Evolutionary conservation across 1,140 invertebrate species (phyloP), one percentile per base, ranked within the genome.

Genomic region (Vanessa atalanta): DNA sequence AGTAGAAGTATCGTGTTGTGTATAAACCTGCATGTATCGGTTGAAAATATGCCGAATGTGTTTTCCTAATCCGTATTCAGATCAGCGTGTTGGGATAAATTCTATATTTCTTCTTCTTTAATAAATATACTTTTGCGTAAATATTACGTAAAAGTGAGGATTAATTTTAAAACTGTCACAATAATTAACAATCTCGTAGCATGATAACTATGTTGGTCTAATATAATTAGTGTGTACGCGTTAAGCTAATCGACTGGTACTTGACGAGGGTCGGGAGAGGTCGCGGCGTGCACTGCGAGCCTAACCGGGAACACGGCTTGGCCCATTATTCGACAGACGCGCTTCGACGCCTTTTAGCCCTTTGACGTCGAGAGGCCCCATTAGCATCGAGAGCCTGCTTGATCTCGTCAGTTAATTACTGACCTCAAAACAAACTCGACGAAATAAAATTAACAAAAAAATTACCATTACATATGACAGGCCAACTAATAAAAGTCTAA

Each of bases 301-400:
- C 68, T 37, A 11, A 55, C 53, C 61, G 47, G 68, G 80, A 79
- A 79, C 78, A 79, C 75, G 83, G 81, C 81, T 86, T 83, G 80
- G 80, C 73, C 87, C 84, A 89, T 91, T 90, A 91, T 89, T 87
- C 87, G 87, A 87, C 88, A 88, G 88, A 83, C 85, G 83, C 88
- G 89, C 86, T 90, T 83, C 81, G 79, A 87, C 87, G 88, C 89
- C 87, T 87, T 86, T 88, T 83, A 88, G 87, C 86, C 83, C 84
- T 88, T 90, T 90, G 86, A 89, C 85, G 88, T 86, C 80, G 83
- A 88, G 84, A 89, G 81, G 86, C 76, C 87, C 87, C 87, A 90
- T 92, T 92, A 91, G 84, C 84, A 86, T 88, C 83, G 86, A 87
- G 83, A 82, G 85, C 81, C 85, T 88, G 84, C 87, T 90, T 87